These are phyloP conservation scores for Thecophora atra DNA, from an alignment of 2,888 invertebrate species.

Conservation along the genomic window DNA sequence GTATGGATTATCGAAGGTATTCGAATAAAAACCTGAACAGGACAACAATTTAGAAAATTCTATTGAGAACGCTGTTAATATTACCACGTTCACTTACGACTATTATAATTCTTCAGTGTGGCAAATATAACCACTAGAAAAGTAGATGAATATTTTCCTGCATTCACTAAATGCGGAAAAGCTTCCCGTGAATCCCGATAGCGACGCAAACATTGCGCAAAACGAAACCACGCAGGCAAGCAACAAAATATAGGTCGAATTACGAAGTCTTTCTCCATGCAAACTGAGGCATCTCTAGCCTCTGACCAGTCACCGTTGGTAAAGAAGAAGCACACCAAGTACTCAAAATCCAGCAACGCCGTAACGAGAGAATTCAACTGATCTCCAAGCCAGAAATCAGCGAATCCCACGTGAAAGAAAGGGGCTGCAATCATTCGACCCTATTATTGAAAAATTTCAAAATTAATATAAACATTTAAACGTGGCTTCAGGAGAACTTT, in stretches of 20 bases:
- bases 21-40: slow-evolving; percentile 69
- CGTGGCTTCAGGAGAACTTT: slow-evolving; percentile 61
- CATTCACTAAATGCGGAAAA: slow-evolving; percentile 96
- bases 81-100: slow-evolving; percentile 66
- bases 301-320: slow-evolving; percentile 79
- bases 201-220: slow-evolving; percentile 95
- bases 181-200: slow-evolving; percentile 93
- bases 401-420: slow-evolving; percentile 92
- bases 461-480: background rate
- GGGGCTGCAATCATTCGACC: slow-evolving; percentile 88
- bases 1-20: slow-evolving; percentile 80
- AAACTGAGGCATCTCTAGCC: slow-evolving; percentile 71
- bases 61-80: background rate
- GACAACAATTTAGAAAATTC: slow-evolving; percentile 31
- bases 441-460: slow-evolving; percentile 66
- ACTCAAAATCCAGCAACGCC: slow-evolving; percentile 93
- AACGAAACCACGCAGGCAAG: slow-evolving; percentile 96
- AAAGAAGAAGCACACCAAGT: slow-evolving; percentile 90
- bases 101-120: slow-evolving; percentile 74
- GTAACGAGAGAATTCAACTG: slow-evolving; percentile 93
- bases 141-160: slow-evolving; percentile 97
- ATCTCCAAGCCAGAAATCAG: slow-evolving; percentile 99
- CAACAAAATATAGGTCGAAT: slow-evolving; percentile 88
- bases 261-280: slow-evolving; percentile 77
- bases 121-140: slow-evolving; percentile 92